Conservation (phyloP, 2,888 invertebrate species). For the Drosophila picticornis region DNA sequence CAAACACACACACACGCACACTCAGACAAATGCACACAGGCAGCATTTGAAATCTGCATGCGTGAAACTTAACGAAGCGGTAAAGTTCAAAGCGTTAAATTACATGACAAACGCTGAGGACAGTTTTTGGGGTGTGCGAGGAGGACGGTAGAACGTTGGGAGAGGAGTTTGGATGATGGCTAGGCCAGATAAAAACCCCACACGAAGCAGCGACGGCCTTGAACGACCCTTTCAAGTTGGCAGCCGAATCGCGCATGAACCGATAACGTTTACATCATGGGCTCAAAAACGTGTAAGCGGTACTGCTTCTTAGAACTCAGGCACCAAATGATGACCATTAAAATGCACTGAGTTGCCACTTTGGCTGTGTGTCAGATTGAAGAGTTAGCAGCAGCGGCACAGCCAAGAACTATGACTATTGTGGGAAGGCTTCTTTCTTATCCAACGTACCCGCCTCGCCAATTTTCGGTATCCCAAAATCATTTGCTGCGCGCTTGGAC, state of each 20-base stretch:
- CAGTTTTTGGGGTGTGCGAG: background rate
- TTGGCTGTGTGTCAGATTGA: conserved; percentile 17
- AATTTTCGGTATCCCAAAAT: conserved; percentile 1
- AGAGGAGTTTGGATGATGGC: background rate
- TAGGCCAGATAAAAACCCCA: conserved; percentile 10
- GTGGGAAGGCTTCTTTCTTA: conserved; percentile 48
- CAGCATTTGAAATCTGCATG: conserved; percentile 77
- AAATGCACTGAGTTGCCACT: conserved; percentile 11
- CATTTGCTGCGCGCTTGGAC: conserved; percentile 22
- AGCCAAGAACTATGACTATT: conserved; percentile 37
- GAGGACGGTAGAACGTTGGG: too few relatives aligned
- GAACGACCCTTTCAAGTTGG: conserved; percentile 52
- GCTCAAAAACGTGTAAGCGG: conserved; percentile 21
- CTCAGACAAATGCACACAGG: background rate
- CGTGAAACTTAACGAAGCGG: conserved; percentile 79
- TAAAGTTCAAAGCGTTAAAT: conserved; percentile 80
- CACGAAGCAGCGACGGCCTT: conserved; percentile 37
- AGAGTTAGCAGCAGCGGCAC: conserved; percentile 33
- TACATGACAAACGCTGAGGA: conserved; percentile 56
- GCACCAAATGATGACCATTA: background rate
- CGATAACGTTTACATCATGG: conserved; percentile 48
- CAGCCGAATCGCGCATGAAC: conserved; percentile 10
- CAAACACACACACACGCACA: background rate
- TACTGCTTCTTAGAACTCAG: background rate
- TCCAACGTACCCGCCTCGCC: background rate